Percentiles rank a stretch among this genome's conserved stretches.
These are phyloP conservation scores for Platyscapa corneri DNA, from an alignment of 1,140 invertebrate genomes.

Conservation along the genomic window DNA sequence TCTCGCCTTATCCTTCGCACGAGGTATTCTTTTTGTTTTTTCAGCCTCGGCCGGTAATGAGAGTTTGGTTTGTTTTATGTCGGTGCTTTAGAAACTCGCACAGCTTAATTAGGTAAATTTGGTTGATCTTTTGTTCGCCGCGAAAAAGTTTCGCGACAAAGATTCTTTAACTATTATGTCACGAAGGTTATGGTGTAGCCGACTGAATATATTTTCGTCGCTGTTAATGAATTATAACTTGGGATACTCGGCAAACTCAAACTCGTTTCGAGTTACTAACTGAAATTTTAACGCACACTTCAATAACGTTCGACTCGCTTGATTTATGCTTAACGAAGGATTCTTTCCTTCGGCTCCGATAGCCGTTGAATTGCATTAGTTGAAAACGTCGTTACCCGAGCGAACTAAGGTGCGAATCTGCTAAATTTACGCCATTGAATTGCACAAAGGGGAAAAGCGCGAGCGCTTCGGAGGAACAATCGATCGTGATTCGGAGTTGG, in stretches of 20 bases:
- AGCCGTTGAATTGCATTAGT: not conserved
- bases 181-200: not conserved
- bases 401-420: not conserved
- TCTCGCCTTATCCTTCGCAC: not conserved
- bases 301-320: not conserved
- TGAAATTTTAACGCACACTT: not conserved
- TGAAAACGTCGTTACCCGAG: not conserved
- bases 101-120: constrained; percentile 16
- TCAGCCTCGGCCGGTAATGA: not conserved
- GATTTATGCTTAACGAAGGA: not conserved
- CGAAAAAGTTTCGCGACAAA: not conserved
- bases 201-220: not conserved
- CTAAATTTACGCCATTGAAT: too few species aligned
- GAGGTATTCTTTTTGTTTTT: not conserved
- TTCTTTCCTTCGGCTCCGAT: not conserved
- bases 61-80: constrained; percentile 27
- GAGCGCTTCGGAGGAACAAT: not conserved
- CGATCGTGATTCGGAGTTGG: not conserved
- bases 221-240: not conserved
- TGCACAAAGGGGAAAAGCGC: not conserved
- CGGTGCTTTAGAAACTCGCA: not conserved
- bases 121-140: not conserved
- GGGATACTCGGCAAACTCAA: not conserved
- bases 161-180: constrained; percentile 1
- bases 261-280: not conserved